Base-by-base conservation (phyloP, 2,113 vertebrate species). In the Trochalopteron elliotii region DNA sequence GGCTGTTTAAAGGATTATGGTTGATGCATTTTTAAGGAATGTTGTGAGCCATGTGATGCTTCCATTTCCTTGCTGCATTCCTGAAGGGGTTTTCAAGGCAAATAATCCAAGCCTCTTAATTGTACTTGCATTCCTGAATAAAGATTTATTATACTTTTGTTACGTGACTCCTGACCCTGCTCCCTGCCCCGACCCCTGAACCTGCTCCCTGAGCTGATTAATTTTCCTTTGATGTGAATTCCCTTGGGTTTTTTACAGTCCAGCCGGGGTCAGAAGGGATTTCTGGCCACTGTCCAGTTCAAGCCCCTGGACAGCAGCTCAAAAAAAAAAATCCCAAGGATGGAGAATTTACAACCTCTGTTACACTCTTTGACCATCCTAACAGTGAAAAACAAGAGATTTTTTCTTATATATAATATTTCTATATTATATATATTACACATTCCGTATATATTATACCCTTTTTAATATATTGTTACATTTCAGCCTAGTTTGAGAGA, bases 41-140 rank as follows among this genome's bases (percentile, higher is more conserved):
- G 10, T 47, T 64, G 15, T 35, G 56, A 56, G 25, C 59, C 71
- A 12, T 1, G 11, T n/a, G 68, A 25, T 21, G 6, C 19, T 52
- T 92, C 65, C 28, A 18, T 50, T 30, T 65, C 40, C 69, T 49
- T 57, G 39, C 42, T 42, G 37, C 81, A 35, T 95, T 95, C 77
- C 89, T 87, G 44, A 52, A 31, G 44, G 47, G 27, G 18, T 39
- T 95, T 87, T 68, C 22, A 60, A 67, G 56, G 47, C 56, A 64
- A 78, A 57, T 75, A 68, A 69, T n/a, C 55, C 67, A 70, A 91
- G 42, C 55, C 60, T 74, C 55, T 84, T 75, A 67, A 81, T 84
- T 95, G 89, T 72, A 40, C 40, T 65, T 40, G 37, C 91, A 82
- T 93, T 96, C 87, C 94, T 91, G 72, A 95, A 95, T 94, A 95